Evolutionary conservation across 2,113 vertebrate genomes (phyloP), one percentile per base, ranked within the genome.

Genomic region (Lepus europaeus): DNA sequence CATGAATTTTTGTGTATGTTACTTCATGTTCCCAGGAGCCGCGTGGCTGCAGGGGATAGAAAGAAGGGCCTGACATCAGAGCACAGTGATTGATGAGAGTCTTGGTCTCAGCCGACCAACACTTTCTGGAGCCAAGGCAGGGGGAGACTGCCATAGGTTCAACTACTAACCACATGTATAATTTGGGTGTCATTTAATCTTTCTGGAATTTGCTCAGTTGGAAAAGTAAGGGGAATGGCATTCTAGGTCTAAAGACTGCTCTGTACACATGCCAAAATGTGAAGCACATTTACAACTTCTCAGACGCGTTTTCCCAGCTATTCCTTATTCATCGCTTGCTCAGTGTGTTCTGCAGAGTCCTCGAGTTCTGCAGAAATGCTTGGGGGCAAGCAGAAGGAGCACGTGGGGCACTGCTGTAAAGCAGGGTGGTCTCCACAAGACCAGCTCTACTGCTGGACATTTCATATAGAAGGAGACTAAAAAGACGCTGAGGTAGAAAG

Each of bases 381-480:
- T 27, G 22, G 36, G 25, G 17, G 12, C 9, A 68, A 76, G 69
- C 39, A 45, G 63, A 0, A 9, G 8, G 68, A 82, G 9, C 16
- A 39, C 12, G 4, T 8, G 2, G 13, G 14, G 9, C 20, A 3
- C 1, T 29, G 17, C 23, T 10, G 5, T 2, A 31, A 31, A 31
- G 63, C 33, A 22, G 70, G n/a, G 9, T 9, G 22, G 2, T 29
- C 56, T 19, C 51, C n/a, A 53, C 53, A 25, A 78, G 39, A 66
- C 72, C 9, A 19, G 20, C 33, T 83, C 64, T 66, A 39, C 51
- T 66, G 66, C 5, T 7, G 12, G n/a, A 74, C 7, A 8, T 27
- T 68, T 73, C 9, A n/a, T 49, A 56, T 80, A 73, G 64, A 19
- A 59, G 45, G 23, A 88, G 10, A 74, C 64, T 36, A 70, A 3